Evolutionary conservation across 2,888 invertebrate species (phyloP).

Genomic region (Enoplolaimus lenunculus): DNA sequence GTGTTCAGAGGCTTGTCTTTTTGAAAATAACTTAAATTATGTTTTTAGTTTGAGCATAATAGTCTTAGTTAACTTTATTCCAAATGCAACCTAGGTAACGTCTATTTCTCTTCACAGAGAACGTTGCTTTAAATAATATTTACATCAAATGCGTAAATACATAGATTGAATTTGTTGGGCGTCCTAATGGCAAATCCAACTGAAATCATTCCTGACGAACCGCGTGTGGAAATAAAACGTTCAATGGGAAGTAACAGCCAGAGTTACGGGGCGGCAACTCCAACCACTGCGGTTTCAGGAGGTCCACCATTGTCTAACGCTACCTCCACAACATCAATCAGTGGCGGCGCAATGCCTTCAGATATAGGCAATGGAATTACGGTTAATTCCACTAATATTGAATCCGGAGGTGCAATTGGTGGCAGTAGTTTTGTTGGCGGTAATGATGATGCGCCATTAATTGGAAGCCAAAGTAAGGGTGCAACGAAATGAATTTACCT

Average conservation of each 20-base stretch:
- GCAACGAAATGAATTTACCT: too few relatives aligned
- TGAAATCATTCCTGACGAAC: conserved; percentile 2
- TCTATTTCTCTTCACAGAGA: too few relatives aligned
- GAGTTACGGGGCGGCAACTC: not conserved
- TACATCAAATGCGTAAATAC: too few relatives aligned
- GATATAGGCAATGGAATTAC: not conserved
- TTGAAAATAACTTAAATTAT: too few relatives aligned
- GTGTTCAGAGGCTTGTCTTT: too few relatives aligned
- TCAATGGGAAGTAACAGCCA: not conserved
- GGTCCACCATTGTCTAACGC: too few relatives aligned
- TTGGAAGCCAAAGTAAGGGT: not conserved
- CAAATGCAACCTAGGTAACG: too few relatives aligned
- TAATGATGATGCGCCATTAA: not conserved
- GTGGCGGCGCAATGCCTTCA: not conserved
- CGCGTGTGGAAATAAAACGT: conserved; percentile 1
- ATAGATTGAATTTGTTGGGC: too few relatives aligned
- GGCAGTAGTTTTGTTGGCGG: not conserved
- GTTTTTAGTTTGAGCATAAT: too few relatives aligned
- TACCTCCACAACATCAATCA: too few relatives aligned
- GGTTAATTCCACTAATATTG: not conserved
- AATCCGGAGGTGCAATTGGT: not conserved
- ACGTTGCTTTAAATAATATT: too few relatives aligned
- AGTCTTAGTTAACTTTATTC: too few relatives aligned
- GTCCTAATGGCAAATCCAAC: not conserved
- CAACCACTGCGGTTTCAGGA: not conserved